A percentile compares a stretch with the other conserved stretches of the same genome.
Conservation (phyloP, 2,888 invertebrate genomes). For the Oxycera nigricornis region DNA sequence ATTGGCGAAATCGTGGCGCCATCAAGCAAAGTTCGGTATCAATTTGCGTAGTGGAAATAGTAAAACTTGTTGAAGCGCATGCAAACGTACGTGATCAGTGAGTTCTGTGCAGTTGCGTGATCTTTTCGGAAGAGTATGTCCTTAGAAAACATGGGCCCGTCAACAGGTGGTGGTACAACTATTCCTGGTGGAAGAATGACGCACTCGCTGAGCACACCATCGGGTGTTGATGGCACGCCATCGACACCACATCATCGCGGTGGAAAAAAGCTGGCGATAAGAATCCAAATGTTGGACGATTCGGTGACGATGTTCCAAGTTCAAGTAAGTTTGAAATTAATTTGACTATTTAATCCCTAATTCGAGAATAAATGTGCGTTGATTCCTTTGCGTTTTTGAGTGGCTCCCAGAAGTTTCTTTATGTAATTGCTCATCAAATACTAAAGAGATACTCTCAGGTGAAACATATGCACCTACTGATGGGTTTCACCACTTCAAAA, state of each 20-base stretch:
- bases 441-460: no score
- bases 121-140: slow-evolving; percentile 52
- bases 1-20: background rate
- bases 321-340: slow-evolving; percentile 69
- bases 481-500: no score
- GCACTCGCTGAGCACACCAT: slow-evolving; percentile 84
- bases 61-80: background rate
- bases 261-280: slow-evolving; percentile 87
- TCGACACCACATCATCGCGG: slow-evolving; percentile 82
- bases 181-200: slow-evolving; percentile 71
- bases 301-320: slow-evolving; percentile 90
- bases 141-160: slow-evolving; percentile 59
- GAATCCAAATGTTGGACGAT: slow-evolving; percentile 90
- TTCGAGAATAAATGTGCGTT: background rate
- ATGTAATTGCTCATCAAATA: no score
- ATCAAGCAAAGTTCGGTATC: no score
- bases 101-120: background rate
- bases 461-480: no score
- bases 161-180: slow-evolving; percentile 50
- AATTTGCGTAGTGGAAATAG: background rate
- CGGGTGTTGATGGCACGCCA: slow-evolving; percentile 74
- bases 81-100: slow-evolving; percentile 1
- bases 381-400: background rate
- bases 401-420: no score
- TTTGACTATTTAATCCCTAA: background rate